Conservation (phyloP, 1,140 invertebrate species). For the Thaumatotibia leucotreta region DNA sequence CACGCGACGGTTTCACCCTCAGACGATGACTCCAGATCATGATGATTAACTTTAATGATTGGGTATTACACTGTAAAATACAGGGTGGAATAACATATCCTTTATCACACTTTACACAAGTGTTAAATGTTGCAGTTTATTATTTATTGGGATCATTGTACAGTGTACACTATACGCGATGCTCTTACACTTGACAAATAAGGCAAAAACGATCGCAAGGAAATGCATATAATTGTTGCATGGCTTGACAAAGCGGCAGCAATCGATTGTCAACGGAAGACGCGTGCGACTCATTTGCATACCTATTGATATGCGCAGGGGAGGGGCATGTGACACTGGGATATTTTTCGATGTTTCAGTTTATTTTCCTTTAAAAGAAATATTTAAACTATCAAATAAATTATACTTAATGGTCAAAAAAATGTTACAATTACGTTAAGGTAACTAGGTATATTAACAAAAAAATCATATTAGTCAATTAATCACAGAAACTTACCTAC, state of each 20-base stretch:
- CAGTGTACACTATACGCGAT: no score
- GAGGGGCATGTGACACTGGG: not conserved
- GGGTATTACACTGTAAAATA: not conserved
- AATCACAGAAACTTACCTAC: no score
- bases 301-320: not conserved
- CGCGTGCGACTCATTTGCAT: not conserved
- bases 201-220: not conserved
- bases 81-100: no score
- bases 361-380: no score
- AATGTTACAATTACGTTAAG: no score
- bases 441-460: no score
- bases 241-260: not conserved
- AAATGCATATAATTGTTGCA: not conserved
- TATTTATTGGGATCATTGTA: no score
- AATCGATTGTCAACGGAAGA: not conserved
- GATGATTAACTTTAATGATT: not conserved
- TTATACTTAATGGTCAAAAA: no score
- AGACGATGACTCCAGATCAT: not conserved
- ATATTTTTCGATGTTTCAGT: not conserved
- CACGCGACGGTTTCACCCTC: constrained; percentile 9
- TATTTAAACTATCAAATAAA: no score
- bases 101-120: no score
- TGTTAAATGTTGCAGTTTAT: no score
- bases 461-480: no score
- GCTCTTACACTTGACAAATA: not conserved